Evolutionary conservation across 2,113 vertebrate species (phyloP), one percentile per base, ranked within the genome.

Genomic region (Canis aureus): DNA sequence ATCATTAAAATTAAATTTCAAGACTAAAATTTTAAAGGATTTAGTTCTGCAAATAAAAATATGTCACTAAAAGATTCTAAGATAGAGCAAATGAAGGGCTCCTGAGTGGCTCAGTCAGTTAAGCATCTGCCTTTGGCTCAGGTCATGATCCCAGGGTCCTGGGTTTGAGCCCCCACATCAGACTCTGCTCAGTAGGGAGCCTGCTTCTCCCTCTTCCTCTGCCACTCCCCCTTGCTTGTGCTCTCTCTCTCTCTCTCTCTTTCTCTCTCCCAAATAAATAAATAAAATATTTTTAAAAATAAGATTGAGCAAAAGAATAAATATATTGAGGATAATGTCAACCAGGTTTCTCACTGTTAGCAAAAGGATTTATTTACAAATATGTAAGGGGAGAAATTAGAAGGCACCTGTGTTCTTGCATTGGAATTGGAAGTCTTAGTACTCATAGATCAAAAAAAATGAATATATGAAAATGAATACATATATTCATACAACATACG

Each of bases 31-130:
- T 79, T 74, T 79, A 87, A 86, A 60, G 96, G 4, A 22, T 32
- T 91, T 94, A 64, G 19, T 96, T 81, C 55, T 79, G 22, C 8
- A 95, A 89, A 91, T 96, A 76, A 81, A 78, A 90, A 73, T 73
- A 89, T 17, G 85, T 89, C 16, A 35, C 13, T 94, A 1, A 60
- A 73, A 93, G 17, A 17, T 95, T 94, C 82, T 81, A 67, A 80
- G 43, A 43, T 43, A 43, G 43, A 43, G 43, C 43, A 43, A 43
- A 43, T 43, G 43, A 43, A 43, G 43, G 43, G 43, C 43, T 43
- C 43, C 43, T 43, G 43, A 43, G 43, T 43, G 43, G 43, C 43
- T 43, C 43, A 43, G 43, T 43, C 43, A 43, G 43, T 43, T 43
- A 43, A 43, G 43, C 43, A 43, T 43, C 43, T 43, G 43, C 43